A percentile compares a stretch with the other conserved stretches of the same genome.
Evolutionary conservation across 2,888 invertebrate species (phyloP).

Genomic region (Aproaerema taeniolella): DNA sequence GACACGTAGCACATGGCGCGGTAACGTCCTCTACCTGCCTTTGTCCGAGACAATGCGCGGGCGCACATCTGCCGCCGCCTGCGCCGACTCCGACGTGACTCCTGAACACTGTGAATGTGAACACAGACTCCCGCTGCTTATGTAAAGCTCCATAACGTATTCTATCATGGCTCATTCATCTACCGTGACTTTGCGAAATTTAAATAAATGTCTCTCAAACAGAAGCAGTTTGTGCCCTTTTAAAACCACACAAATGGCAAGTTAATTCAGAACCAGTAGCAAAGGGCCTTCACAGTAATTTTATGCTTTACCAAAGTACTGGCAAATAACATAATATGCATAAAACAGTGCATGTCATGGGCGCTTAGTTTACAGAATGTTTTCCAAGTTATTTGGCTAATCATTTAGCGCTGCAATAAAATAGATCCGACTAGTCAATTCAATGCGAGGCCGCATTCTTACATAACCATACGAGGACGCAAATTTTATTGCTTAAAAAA

Average conservation of each 20-base stretch:
- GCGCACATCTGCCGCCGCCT: conserved; percentile 68
- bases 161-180: conserved; percentile 38
- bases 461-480: conserved; percentile 49
- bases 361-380: conserved; percentile 8
- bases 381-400: conserved; percentile 29
- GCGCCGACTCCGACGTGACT: conserved; percentile 36
- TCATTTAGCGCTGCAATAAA: conserved; percentile 32
- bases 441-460: conserved; percentile 50
- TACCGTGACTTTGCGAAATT: conserved; percentile 28
- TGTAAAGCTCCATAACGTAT: conserved; percentile 29
- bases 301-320: background rate
- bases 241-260: too few relatives aligned
- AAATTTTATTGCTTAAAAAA: conserved; percentile 48
- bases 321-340: conserved; percentile 5
- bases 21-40: conserved; percentile 68
- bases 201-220: conserved; percentile 14
- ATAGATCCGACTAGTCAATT: conserved; percentile 37
- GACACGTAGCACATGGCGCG: conserved; percentile 71
- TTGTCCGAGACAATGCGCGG: conserved; percentile 65
- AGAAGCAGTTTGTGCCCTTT: too few relatives aligned
- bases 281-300: background rate
- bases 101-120: too few relatives aligned
- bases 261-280: background rate
- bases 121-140: conserved; percentile 33
- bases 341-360: conserved; percentile 10